Conservation (phyloP, 2,888 invertebrate genomes). For the Aspidiotus rigidus region DNA sequence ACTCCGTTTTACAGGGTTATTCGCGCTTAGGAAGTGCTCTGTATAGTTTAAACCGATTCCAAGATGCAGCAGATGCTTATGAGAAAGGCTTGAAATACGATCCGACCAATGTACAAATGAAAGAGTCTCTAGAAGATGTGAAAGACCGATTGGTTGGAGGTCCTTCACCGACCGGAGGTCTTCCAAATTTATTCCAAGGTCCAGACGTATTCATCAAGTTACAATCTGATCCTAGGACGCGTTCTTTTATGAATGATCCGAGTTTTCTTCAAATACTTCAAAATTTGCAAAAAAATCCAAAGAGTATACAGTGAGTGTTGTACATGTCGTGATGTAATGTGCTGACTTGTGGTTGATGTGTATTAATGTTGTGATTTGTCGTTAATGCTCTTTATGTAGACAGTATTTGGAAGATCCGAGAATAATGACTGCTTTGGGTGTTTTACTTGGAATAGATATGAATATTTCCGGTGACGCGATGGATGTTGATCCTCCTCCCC, state of each 20-base stretch:
- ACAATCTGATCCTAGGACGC: slow-evolving; percentile 58
- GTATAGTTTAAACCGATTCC: slow-evolving; percentile 60
- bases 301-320: slow-evolving; percentile 38
- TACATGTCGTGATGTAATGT: neutral
- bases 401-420: slow-evolving; percentile 55
- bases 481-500: slow-evolving; percentile 47
- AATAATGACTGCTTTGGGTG: slow-evolving; percentile 58
- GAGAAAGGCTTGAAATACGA: slow-evolving; percentile 62
- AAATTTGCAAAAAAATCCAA: slow-evolving; percentile 39
- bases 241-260: slow-evolving; percentile 62
- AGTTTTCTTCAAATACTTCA: slow-evolving; percentile 57
- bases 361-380: slow-evolving; percentile 10
- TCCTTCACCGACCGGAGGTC: slow-evolving; percentile 39
- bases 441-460: slow-evolving; percentile 55
- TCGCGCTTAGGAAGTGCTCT: slow-evolving; percentile 81
- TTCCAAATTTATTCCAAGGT: slow-evolving; percentile 47
- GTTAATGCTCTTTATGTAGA: slow-evolving; percentile 33
- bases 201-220: slow-evolving; percentile 53
- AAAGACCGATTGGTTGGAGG: slow-evolving; percentile 39
- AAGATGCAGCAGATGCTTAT: slow-evolving; percentile 69
- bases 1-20: slow-evolving; percentile 48
- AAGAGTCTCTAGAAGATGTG: slow-evolving; percentile 58
- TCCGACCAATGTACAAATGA: slow-evolving; percentile 61
- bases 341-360: slow-evolving; percentile 5
- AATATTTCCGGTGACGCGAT: slow-evolving; percentile 44